Base-by-base conservation (phyloP, 2,888 invertebrate species). In the Chrysolina haemoptera region DNA sequence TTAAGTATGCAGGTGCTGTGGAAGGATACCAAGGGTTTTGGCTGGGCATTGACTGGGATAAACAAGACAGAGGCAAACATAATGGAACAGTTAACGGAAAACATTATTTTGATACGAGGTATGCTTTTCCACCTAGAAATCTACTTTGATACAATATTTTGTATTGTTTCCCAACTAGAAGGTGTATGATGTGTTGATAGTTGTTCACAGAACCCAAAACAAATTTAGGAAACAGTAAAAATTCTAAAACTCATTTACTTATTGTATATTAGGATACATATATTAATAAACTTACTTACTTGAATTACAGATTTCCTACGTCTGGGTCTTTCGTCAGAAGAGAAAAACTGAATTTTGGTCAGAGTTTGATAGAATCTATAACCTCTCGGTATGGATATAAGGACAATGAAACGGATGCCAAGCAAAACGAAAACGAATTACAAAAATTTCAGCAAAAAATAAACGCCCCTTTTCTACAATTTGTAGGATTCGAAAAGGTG, bases 11-110 rank as follows among this genome's bases (percentile, higher is more conserved):
- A 76, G 97, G 97, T 64, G 91, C 92, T 85, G 89, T 92, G 18
- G 91, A 92, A 75, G 93, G 93, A 0, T 91, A 94, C 82, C 88
- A 90, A 72, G 95, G 95, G 59, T 85, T 89, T 41, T 98, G 98
- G 98, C 90, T 96, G 71, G 99, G 99, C 0, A 92, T 99, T n/a
- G 98, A 99, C 86, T 99, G 98, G 98, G 98, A 99, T 87, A 93
- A 97, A 83, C 90, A 92, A 3, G 88, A 89, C 9, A 90, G 98
- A 82, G 99, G 99, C 1, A 98, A 97, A 87, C 98, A 99, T 85
- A 93, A 97, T 89, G 99, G 99, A 0, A 91, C 91, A 59, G 91
- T 97, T 55, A 93, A 96, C 78, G 96, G 94, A 63, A 89, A 91
- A 63, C 91, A 92, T 79, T 98, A 98, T 87, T 99, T 98, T 87